phyloP scores from a whole-genome alignment of 2,113 vertebrate species.

The Sinocyclocheilus anophthalmus region DNA sequence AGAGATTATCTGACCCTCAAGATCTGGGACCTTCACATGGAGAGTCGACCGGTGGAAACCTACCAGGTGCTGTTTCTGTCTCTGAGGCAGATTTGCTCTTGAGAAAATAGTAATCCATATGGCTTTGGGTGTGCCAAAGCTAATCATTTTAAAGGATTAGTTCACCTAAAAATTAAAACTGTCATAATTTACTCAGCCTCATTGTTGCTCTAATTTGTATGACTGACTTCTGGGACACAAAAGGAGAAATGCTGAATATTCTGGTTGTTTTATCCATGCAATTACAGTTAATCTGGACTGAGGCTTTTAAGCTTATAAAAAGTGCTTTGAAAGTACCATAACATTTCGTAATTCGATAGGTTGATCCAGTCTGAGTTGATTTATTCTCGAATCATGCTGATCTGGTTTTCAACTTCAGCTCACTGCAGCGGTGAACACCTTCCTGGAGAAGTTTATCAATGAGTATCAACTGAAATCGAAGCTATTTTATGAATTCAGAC shows the following conservation, averaged over 20 bases:
- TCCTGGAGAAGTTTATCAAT: neutral
- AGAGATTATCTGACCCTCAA: constrained; percentile 96
- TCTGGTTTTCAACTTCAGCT: no score
- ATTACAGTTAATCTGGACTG: neutral
- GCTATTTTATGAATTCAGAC: neutral
- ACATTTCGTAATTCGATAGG: neutral
- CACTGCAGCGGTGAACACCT: no score
- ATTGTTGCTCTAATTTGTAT: neutral
- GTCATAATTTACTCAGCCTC: neutral
- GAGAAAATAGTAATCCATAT: neutral
- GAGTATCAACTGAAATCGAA: neutral
- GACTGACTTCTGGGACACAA: neutral
- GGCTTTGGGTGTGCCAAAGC: neutral
- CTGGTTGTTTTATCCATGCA: neutral
- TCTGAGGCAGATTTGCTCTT: neutral
- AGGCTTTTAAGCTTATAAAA: neutral
- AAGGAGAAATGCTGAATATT: neutral
- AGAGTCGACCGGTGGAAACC: constrained; percentile 92
- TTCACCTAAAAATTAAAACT: neutral
- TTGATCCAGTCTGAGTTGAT: neutral
- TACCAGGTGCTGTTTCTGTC: constrained; percentile 69
- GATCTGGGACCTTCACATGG: constrained; percentile 99
- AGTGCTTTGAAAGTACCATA: neutral
- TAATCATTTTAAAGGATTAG: neutral
- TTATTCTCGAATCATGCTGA: neutral